These are phyloP conservation scores for Aphidius ervi DNA, from an alignment of 1,140 invertebrate species.

Conservation along the genomic window DNA sequence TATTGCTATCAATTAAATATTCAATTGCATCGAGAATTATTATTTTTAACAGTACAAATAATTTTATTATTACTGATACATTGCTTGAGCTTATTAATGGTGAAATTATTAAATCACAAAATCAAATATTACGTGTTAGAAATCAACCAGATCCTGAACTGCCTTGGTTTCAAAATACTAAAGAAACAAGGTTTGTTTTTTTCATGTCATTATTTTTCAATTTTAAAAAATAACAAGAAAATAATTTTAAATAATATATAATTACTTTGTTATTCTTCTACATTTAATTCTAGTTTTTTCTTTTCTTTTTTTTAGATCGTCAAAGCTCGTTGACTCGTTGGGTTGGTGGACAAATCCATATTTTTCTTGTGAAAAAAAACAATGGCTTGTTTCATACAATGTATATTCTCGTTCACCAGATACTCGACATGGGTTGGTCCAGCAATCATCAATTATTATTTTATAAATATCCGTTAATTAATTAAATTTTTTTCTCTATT, in stretches of 20 bases:
- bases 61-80: slow-evolving; percentile 53
- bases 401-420: slow-evolving; percentile 62
- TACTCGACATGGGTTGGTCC: slow-evolving; percentile 56
- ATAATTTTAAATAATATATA: slow-evolving; percentile 26
- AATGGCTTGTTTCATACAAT: slow-evolving; percentile 76
- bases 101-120: slow-evolving; percentile 51
- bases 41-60: slow-evolving; percentile 60
- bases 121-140: slow-evolving; percentile 50
- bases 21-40: slow-evolving; percentile 58
- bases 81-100: slow-evolving; percentile 58
- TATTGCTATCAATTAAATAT: slow-evolving; percentile 56
- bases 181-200: slow-evolving; percentile 30
- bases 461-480: slow-evolving; percentile 11
- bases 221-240: slow-evolving; percentile 23
- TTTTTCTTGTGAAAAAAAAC: slow-evolving; percentile 66
- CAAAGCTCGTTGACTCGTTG: slow-evolving; percentile 68
- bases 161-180: slow-evolving; percentile 54
- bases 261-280: slow-evolving; percentile 15
- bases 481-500: slow-evolving; percentile 16
- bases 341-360: slow-evolving; percentile 80
- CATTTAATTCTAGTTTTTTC: too few species aligned
- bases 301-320: slow-evolving; percentile 51
- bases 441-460: not conserved
- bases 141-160: slow-evolving; percentile 52
- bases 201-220: slow-evolving; percentile 5